Percentiles rank a stretch among this genome's conserved stretches.
Conservation (phyloP, 2,888 invertebrate genomes). For the Drosophila borborema region DNA sequence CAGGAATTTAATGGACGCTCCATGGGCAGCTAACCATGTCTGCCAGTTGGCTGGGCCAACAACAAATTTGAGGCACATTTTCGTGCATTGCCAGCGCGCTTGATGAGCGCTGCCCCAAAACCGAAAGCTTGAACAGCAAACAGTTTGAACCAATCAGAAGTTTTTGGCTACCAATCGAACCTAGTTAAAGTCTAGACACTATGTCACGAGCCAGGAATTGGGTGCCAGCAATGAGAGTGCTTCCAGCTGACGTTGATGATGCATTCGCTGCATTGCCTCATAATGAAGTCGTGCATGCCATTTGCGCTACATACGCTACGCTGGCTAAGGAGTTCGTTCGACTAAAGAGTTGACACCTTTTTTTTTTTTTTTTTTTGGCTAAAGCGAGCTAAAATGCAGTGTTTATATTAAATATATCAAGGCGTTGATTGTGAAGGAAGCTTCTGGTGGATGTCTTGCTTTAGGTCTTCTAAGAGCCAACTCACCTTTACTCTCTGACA, state of each 20-base stretch:
- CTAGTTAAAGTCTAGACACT: slow-evolving; percentile 39
- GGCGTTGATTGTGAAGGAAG: background rate
- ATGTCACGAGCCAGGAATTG: slow-evolving; percentile 62
- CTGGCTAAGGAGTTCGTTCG: slow-evolving; percentile 60
- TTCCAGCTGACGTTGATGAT: slow-evolving; percentile 46
- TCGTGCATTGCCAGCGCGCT: slow-evolving; percentile 65
- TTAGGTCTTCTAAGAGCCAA: background rate
- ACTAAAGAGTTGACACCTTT: slow-evolving; percentile 68
- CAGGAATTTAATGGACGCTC: slow-evolving; percentile 68
- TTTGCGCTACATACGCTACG: slow-evolving; percentile 52
- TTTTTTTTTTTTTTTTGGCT: slow-evolving; percentile 16
- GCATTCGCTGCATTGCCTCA: slow-evolving; percentile 71
- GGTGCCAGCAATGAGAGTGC: slow-evolving; percentile 24
- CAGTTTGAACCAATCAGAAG: slow-evolving; percentile 69
- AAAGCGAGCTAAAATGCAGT: background rate
- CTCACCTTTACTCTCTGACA: too few relatives aligned
- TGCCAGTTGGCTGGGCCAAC: slow-evolving; percentile 24
- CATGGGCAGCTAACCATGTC: slow-evolving; percentile 18
- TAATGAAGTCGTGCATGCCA: slow-evolving; percentile 78
- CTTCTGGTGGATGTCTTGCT: too few relatives aligned
- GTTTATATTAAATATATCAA: background rate
- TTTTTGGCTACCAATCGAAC: slow-evolving; percentile 43
- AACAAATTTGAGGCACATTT: slow-evolving; percentile 72
- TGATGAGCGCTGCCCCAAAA: slow-evolving; percentile 64
- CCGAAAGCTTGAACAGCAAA: slow-evolving; percentile 45